Evolutionary conservation across 2,797 vertebrate species (phyloP).

Genomic region (Poecile montanus): DNA sequence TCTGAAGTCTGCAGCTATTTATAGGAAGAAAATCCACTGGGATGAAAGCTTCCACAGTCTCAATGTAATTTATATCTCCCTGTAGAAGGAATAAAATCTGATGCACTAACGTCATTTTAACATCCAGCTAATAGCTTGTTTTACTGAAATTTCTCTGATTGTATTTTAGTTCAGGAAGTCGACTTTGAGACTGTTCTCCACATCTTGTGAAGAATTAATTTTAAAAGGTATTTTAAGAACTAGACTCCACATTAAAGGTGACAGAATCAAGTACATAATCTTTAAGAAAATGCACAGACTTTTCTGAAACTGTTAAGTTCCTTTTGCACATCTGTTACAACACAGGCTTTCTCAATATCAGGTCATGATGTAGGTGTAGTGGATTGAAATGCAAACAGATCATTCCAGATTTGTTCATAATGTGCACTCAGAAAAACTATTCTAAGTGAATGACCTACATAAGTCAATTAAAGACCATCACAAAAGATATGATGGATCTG

Average conservation of each 20-base stretch:
- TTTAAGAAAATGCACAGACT: not conserved
- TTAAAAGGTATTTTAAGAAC: not conserved
- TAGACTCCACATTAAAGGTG: not conserved
- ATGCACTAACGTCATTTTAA: not conserved
- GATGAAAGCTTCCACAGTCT: conserved; percentile 39
- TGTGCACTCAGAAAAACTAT: not conserved
- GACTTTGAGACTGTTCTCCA: conserved; percentile 15
- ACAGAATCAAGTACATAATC: not conserved
- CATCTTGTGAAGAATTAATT: not conserved
- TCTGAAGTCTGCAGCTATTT: not conserved
- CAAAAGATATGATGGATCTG: not conserved
- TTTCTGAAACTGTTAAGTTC: not conserved
- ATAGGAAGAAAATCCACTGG: not conserved
- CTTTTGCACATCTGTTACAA: not conserved
- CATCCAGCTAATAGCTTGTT: not conserved
- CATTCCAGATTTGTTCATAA: not conserved
- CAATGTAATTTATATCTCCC: not conserved
- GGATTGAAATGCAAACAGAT: not conserved
- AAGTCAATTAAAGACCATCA: not conserved
- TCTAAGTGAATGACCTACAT: not conserved
- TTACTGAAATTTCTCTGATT: not conserved
- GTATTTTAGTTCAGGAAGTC: not conserved
- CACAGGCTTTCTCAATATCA: not conserved
- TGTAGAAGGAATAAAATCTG: not conserved
- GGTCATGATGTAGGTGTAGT: not conserved